phyloP scores from a whole-genome alignment of 1,140 invertebrate species.

The Amyelois transitella region DNA sequence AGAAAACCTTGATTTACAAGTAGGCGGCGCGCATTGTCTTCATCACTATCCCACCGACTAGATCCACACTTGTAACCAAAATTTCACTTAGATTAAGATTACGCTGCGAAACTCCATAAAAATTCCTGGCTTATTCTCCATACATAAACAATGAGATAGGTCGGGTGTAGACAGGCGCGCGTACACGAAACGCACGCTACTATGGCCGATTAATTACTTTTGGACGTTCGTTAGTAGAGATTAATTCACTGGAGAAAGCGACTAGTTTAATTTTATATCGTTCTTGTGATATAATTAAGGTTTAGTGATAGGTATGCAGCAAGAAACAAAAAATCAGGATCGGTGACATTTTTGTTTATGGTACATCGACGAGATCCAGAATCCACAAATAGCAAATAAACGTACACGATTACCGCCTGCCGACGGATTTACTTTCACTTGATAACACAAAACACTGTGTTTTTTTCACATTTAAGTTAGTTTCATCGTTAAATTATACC shows the following conservation, averaged over 20 bases:
- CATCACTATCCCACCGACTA: slow-evolving; percentile 28
- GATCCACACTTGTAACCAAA: slow-evolving; percentile 37
- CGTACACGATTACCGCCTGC: slow-evolving; percentile 72
- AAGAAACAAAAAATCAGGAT: slow-evolving; percentile 75
- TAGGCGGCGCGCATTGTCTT: slow-evolving; percentile 30
- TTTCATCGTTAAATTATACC: slow-evolving; percentile 64
- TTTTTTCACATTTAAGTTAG: slow-evolving; percentile 71
- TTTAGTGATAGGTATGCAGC: slow-evolving; percentile 68
- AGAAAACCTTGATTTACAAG: slow-evolving; percentile 60
- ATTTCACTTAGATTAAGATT: slow-evolving; percentile 58
- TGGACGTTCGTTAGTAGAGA: slow-evolving; percentile 40
- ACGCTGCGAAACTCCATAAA: slow-evolving; percentile 56
- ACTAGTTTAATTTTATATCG: slow-evolving; percentile 69
- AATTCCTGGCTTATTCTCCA: slow-evolving; percentile 70
- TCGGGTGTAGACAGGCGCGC: slow-evolving; percentile 69
- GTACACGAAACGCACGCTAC: slow-evolving; percentile 69
- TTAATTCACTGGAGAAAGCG: slow-evolving; percentile 53
- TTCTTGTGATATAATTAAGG: slow-evolving; percentile 72
- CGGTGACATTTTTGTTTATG: slow-evolving; percentile 76
- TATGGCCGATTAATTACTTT: slow-evolving; percentile 66
- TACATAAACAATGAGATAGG: slow-evolving; percentile 74
- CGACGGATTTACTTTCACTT: slow-evolving; percentile 71
- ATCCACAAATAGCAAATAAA: slow-evolving; percentile 74
- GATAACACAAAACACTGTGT: slow-evolving; percentile 66
- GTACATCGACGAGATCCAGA: slow-evolving; percentile 74